Evolutionary conservation across 1,140 invertebrate genomes (phyloP).

Genomic region (Plectrocnemia conspersa): DNA sequence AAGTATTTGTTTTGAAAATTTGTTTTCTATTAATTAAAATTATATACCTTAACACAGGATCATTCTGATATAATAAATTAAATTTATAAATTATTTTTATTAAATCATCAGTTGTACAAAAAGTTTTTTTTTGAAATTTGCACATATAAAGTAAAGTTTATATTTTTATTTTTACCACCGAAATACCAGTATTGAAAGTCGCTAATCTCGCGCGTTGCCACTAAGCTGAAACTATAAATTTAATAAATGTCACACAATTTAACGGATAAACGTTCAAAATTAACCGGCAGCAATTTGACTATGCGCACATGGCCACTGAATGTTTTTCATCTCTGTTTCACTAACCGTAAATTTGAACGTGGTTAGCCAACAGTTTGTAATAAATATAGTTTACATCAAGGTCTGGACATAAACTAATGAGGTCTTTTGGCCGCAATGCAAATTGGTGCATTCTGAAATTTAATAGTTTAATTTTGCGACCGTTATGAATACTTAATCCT

Average conservation of each 20-base stretch:
- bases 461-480: not conserved
- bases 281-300: not conserved
- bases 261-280: not conserved
- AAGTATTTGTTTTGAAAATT: no score
- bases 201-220: not conserved
- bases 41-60: no score
- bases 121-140: no score
- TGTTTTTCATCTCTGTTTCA: conserved; percentile 28
- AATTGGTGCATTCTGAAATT: not conserved
- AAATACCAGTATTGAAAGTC: no score
- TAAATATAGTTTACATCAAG: conserved; percentile 26
- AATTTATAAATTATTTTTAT: no score
- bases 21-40: no score
- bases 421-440: conserved; percentile 1
- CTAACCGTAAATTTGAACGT: conserved; percentile 24
- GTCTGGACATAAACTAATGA: conserved; percentile 17
- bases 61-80: no score
- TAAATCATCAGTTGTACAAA: no score
- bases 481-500: conserved; percentile 5
- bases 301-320: conserved; percentile 1
- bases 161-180: no score
- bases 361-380: conserved; percentile 22
- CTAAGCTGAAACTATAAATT: not conserved
- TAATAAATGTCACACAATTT: not conserved
- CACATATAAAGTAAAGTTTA: no score